Evolutionary conservation across 2,113 vertebrate species (phyloP).

Genomic region (Tichodroma muraria): DNA sequence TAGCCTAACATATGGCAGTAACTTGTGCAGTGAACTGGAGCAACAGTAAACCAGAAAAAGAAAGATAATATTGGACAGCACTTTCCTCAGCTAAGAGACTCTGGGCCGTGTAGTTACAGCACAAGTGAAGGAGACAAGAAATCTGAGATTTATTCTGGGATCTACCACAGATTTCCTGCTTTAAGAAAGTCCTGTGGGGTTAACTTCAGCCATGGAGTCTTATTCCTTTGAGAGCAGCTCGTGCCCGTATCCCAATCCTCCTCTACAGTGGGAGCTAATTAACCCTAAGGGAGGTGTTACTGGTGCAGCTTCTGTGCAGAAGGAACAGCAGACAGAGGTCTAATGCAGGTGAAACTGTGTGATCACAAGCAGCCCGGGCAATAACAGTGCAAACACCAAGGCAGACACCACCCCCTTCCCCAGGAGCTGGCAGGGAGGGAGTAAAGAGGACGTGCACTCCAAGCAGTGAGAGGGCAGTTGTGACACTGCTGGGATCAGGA

Average conservation of each 20-base stretch:
- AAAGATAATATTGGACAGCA: background rate
- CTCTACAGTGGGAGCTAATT: background rate
- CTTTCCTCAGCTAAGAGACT: background rate
- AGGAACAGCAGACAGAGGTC: background rate
- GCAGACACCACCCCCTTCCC: background rate
- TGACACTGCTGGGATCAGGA: background rate
- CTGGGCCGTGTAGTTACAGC: background rate
- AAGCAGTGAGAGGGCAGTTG: rapidly evolving
- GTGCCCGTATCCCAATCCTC: background rate
- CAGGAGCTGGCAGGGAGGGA: background rate
- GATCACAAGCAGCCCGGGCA: background rate
- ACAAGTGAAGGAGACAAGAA: constrained; percentile 37
- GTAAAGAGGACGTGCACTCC: background rate
- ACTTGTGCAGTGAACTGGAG: background rate
- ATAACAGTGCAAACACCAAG: background rate
- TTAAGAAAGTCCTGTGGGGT: constrained; percentile 14
- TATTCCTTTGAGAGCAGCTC: background rate
- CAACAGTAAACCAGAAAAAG: background rate
- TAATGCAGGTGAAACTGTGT: background rate
- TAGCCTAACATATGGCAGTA: background rate
- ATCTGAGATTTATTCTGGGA: constrained; percentile 57
- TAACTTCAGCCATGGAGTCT: constrained; percentile 2
- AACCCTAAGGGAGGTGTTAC: background rate
- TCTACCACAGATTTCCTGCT: constrained; percentile 57
- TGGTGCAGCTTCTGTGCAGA: background rate